These are phyloP conservation scores for Oreochromis aureus DNA, from an alignment of 2,113 vertebrate genomes.

Conservation along the genomic window DNA sequence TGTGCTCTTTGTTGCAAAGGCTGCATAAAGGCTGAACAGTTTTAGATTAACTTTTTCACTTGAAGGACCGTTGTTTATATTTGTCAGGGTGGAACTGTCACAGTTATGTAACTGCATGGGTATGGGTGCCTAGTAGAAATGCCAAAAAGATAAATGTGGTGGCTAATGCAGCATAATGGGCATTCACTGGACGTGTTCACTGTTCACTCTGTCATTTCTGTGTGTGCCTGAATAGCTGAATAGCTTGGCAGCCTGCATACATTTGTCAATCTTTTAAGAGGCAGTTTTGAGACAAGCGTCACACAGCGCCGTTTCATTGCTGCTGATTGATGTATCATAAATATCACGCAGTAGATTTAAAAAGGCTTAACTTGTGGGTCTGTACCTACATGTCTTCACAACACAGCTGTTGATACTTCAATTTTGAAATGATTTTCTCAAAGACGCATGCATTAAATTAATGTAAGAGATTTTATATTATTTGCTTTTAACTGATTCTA, in stretches of 20 bases:
- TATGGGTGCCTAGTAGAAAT: background rate
- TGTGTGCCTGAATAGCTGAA: background rate
- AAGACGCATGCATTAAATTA: background rate
- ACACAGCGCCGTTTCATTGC: background rate
- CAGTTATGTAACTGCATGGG: background rate
- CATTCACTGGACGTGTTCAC: background rate
- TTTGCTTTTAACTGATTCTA: background rate
- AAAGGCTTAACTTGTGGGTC: background rate
- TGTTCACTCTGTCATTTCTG: background rate
- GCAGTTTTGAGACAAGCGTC: background rate
- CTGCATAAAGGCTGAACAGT: fast-evolving
- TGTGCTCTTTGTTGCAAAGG: background rate
- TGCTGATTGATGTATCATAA: background rate
- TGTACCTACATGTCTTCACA: background rate
- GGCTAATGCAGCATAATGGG: background rate
- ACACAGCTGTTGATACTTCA: too few species aligned
- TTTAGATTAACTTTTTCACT: background rate
- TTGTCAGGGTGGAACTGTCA: background rate
- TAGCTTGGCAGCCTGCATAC: background rate
- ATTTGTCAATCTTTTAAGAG: background rate
- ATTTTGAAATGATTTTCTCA: fast-evolving
- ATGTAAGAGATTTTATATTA: fast-evolving
- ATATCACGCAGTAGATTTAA: background rate
- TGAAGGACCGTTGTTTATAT: background rate
- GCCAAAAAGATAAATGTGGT: background rate